phyloP scores from a whole-genome alignment of 1,140 invertebrate genomes.

The Heterodera schachtii region DNA sequence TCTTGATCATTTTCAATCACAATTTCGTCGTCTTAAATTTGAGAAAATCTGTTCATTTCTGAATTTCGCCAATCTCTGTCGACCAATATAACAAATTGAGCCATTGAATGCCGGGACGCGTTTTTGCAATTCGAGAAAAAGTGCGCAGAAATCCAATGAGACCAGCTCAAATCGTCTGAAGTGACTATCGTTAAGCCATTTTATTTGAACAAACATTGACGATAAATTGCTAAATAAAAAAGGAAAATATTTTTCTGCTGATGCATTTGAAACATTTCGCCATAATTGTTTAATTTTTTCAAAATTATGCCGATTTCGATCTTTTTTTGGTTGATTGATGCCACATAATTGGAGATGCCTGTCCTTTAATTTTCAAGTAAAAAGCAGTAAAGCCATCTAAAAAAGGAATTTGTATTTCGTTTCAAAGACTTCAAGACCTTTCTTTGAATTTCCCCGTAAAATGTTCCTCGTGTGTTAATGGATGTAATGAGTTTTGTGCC shows the following conservation, averaged over 20 bases:
- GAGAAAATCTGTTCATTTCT: not conserved
- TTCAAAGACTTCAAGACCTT: too few relatives aligned
- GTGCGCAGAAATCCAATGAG: not conserved
- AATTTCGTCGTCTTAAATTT: not conserved
- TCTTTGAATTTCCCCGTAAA: too few relatives aligned
- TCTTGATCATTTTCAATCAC: not conserved
- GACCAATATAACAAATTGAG: not conserved
- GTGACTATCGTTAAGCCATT: not conserved
- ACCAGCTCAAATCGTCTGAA: not conserved
- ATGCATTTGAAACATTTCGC: too few relatives aligned
- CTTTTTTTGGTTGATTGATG: too few relatives aligned
- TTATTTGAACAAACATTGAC: not conserved
- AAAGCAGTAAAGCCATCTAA: too few relatives aligned
- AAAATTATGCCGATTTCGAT: too few relatives aligned
- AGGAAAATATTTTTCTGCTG: too few relatives aligned
- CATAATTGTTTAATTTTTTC: too few relatives aligned
- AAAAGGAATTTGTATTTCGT: too few relatives aligned
- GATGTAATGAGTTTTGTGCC: constrained; percentile 31
- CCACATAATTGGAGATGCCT: too few relatives aligned
- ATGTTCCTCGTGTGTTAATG: not conserved
- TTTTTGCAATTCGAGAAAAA: not conserved
- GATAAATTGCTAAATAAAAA: not conserved
- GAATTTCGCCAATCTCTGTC: not conserved
- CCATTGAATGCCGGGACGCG: not conserved
- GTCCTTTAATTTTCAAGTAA: too few relatives aligned